Percentiles rank a stretch among this genome's conserved stretches.
phyloP scores from a whole-genome alignment of 23 tunicate species.

The Halocynthia aurantium region DNA sequence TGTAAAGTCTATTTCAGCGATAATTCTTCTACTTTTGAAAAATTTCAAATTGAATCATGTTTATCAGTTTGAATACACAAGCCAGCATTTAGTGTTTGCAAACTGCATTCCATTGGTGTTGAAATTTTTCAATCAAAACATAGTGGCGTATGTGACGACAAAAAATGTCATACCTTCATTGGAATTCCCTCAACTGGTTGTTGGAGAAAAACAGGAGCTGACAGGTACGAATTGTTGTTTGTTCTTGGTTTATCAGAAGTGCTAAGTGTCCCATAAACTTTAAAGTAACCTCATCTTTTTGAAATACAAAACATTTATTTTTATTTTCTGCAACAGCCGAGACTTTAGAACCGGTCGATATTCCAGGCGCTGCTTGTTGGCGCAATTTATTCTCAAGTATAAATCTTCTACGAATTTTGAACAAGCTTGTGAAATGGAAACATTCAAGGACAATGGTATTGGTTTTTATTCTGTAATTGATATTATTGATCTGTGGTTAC shows the following conservation, averaged over 20 bases:
- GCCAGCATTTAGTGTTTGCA: slow-evolving; percentile 92
- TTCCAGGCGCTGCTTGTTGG: slow-evolving; percentile 63
- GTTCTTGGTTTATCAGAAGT: neutral
- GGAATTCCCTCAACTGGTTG: slow-evolving; percentile 82
- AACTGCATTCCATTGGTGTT: slow-evolving; percentile 93
- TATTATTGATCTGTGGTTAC: no score
- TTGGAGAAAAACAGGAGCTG: slow-evolving; percentile 59
- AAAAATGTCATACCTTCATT: slow-evolving; percentile 80
- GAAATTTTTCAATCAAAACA: slow-evolving; percentile 94
- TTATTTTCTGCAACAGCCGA: slow-evolving; percentile 33
- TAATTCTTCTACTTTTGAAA: slow-evolving; percentile 72
- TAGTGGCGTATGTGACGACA: slow-evolving; percentile 85
- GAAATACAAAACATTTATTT: neutral
- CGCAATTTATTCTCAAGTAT: slow-evolving; percentile 89
- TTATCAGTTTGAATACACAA: slow-evolving; percentile 87
- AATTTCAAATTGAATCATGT: slow-evolving; percentile 93
- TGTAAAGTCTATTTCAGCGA: slow-evolving; percentile 80
- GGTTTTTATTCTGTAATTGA: neutral
- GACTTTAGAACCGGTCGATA: slow-evolving; percentile 53
- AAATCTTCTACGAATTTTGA: slow-evolving; percentile 75
- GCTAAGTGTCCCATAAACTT: no score
- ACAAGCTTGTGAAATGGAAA: slow-evolving; percentile 93
- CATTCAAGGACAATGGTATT: slow-evolving; percentile 85
- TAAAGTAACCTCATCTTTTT: neutral
- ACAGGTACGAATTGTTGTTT: slow-evolving; percentile 17